phyloP scores from a whole-genome alignment of 2,113 vertebrate genomes.

The Rhineura floridana region DNA sequence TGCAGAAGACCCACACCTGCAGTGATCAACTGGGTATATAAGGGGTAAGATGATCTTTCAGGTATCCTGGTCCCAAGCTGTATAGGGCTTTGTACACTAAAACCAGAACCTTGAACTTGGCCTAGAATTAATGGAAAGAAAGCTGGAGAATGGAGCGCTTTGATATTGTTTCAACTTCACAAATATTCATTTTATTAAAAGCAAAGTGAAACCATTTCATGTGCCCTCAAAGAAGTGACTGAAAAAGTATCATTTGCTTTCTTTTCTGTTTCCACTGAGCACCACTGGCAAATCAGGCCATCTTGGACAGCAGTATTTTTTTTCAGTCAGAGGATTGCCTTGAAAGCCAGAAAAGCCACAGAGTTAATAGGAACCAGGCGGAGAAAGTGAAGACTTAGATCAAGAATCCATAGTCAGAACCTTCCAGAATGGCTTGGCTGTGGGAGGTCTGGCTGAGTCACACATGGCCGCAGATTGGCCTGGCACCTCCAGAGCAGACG shows the following conservation, averaged over 20 bases:
- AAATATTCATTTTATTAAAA: conserved; percentile 63
- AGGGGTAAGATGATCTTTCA: no score
- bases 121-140: no score
- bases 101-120: no score
- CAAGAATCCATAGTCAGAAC: conserved; percentile 75
- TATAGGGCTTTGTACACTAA: no score
- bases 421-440: conserved; percentile 68
- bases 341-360: conserved; percentile 78
- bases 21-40: no score
- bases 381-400: conserved; percentile 80
- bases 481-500: conserved; percentile 60
- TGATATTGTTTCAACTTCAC: conserved; percentile 68
- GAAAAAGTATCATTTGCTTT: conserved; percentile 49
- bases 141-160: background rate
- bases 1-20: no score
- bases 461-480: conserved; percentile 60
- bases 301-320: conserved; percentile 71
- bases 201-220: conserved; percentile 58
- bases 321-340: conserved; percentile 73
- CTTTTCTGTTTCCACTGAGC: conserved; percentile 57
- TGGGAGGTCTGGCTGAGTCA: conserved; percentile 78
- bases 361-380: conserved; percentile 87
- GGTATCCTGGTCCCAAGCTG: no score
- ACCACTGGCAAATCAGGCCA: conserved; percentile 71
- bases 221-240: conserved; percentile 52